A percentile compares a stretch with the other conserved stretches of the same genome.
phyloP scores from a whole-genome alignment of 2,113 vertebrate species.

The Brachyhypopomus occidentalis region DNA sequence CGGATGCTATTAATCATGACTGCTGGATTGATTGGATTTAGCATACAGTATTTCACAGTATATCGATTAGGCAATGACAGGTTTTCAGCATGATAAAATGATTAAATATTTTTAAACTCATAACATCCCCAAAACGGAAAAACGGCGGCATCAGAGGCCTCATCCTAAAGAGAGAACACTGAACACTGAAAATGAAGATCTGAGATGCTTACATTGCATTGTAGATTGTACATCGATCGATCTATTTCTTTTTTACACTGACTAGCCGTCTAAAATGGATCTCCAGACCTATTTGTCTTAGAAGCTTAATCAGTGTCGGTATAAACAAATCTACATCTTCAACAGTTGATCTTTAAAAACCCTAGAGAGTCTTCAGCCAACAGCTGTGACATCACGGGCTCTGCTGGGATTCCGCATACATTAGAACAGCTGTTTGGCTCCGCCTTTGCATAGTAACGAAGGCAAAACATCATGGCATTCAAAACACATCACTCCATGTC shows the following conservation, averaged over 20 bases:
- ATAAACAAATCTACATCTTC: neutral
- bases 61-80: neutral
- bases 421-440: neutral
- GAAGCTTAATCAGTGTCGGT: too few relatives aligned
- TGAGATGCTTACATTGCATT: neutral
- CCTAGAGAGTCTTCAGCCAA: neutral
- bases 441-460: neutral
- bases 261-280: neutral
- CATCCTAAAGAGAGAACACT: neutral
- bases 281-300: neutral
- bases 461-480: too few relatives aligned
- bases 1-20: neutral
- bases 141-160: neutral
- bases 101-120: neutral
- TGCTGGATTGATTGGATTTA: neutral
- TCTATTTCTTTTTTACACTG: neutral
- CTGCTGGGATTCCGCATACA: neutral
- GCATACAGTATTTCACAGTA: neutral
- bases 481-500: too few relatives aligned
- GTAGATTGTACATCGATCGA: too few relatives aligned
- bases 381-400: neutral
- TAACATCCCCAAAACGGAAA: neutral
- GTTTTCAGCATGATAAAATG: conserved; percentile 4
- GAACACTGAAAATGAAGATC: neutral
- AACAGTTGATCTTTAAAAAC: neutral